Evolutionary conservation across 2,888 invertebrate genomes (phyloP).

Genomic region (Hydriomena furcata): DNA sequence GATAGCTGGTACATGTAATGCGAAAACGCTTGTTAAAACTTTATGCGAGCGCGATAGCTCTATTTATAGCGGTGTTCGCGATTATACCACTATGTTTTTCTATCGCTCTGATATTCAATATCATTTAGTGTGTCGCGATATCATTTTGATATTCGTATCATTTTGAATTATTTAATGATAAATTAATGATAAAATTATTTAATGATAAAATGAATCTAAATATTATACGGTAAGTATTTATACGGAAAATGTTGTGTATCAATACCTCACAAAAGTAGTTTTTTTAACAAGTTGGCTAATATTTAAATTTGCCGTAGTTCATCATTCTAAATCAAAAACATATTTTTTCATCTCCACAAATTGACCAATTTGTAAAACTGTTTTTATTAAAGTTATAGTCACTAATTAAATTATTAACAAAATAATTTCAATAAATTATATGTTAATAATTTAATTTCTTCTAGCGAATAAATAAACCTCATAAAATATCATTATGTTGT

Average conservation of each 20-base stretch:
- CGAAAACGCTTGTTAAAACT: conserved; percentile 38
- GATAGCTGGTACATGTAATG: conserved; percentile 29
- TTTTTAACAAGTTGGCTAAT: too few relatives aligned
- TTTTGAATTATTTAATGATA: not conserved
- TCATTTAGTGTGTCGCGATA: conserved; percentile 4
- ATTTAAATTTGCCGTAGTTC: too few relatives aligned
- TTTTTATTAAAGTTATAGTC: conserved; percentile 1
- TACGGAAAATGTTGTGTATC: too few relatives aligned
- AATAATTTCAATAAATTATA: too few relatives aligned
- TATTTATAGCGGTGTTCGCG: conserved; percentile 29
- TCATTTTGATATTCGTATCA: conserved; percentile 1
- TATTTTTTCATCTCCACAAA: too few relatives aligned
- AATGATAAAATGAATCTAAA: not conserved
- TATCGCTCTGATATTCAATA: conserved; percentile 23
- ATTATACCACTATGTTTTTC: conserved; percentile 27
- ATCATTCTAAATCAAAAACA: too few relatives aligned
- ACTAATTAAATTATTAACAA: conserved; percentile 17
- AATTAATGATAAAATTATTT: not conserved
- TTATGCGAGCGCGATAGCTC: conserved; percentile 35
- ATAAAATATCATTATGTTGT: conserved; percentile 21
- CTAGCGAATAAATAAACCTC: conserved; percentile 20
- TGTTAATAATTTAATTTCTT: conserved; percentile 19
- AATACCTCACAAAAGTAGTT: too few relatives aligned
- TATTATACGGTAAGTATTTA: too few relatives aligned
- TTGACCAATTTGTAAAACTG: too few relatives aligned